These are phyloP conservation scores for Oscheius sp. DNA, from an alignment of 2,888 invertebrate genomes.

Conservation along the genomic window DNA sequence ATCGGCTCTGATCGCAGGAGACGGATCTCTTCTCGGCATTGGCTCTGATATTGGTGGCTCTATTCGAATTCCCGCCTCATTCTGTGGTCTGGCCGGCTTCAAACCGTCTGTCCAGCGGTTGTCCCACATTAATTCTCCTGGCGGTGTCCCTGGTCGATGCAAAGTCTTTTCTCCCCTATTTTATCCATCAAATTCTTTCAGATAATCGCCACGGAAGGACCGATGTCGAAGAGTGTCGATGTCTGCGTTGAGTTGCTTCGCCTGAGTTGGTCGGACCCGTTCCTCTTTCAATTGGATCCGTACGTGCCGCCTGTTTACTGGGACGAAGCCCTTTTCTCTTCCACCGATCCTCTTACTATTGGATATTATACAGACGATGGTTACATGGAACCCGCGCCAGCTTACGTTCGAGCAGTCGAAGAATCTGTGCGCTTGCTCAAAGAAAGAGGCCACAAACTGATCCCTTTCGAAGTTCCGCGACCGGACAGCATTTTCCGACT, in stretches of 20 bases:
- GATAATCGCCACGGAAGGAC: slow-evolving; percentile 64
- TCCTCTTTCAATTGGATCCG: slow-evolving; percentile 58
- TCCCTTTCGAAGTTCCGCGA: slow-evolving; percentile 58
- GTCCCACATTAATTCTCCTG: slow-evolving; percentile 35
- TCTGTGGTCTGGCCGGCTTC: slow-evolving; percentile 74
- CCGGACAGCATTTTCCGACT: slow-evolving; percentile 46
- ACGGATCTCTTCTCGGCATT: slow-evolving; percentile 75
- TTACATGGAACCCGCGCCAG: slow-evolving; percentile 62
- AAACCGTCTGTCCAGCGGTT: slow-evolving; percentile 37
- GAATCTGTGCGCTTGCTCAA: slow-evolving; percentile 50
- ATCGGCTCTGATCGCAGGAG: slow-evolving; percentile 75
- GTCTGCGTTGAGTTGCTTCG: slow-evolving; percentile 54
- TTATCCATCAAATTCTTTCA: slow-evolving; percentile 9
- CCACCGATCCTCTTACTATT: slow-evolving; percentile 44
- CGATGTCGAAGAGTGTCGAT: slow-evolving; percentile 60
- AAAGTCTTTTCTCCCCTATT: background rate
- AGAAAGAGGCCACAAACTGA: slow-evolving; percentile 51
- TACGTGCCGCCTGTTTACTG: slow-evolving; percentile 64
- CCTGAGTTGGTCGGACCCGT: slow-evolving; percentile 45
- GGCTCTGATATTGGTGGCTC: slow-evolving; percentile 76
- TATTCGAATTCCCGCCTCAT: slow-evolving; percentile 75
- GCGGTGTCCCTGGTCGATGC: slow-evolving; percentile 61
- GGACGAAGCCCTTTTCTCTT: slow-evolving; percentile 51
- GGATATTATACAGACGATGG: slow-evolving; percentile 62
- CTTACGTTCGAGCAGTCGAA: slow-evolving; percentile 57